Evolutionary conservation across 2,113 vertebrate species (phyloP).

Genomic region (Centropus unirufus): DNA sequence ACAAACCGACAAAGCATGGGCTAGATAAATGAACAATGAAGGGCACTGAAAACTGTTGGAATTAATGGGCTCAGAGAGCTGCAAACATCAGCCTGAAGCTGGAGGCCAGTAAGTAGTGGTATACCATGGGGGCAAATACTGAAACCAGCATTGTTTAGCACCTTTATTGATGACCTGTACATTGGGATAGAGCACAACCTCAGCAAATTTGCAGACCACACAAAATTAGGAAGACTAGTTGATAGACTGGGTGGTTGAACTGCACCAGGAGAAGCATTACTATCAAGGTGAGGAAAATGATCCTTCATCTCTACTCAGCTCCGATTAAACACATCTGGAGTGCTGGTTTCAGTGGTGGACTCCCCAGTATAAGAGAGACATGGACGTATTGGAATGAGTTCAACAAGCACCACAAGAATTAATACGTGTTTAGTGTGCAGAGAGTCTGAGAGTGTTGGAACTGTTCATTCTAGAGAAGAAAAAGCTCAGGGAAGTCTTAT

Average conservation of each 20-base stretch:
- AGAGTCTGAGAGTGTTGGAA: not conserved
- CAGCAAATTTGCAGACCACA: not conserved
- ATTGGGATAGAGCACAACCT: not conserved
- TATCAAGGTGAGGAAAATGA: not conserved
- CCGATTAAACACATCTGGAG: not conserved
- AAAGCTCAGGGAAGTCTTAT: not conserved
- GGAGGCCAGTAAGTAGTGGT: not conserved
- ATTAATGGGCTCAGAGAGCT: not conserved
- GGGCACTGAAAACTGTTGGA: not conserved
- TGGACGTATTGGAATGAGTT: not conserved
- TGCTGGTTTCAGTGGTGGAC: not conserved
- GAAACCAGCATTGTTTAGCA: not conserved
- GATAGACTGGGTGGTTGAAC: not conserved
- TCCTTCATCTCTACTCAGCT: not conserved
- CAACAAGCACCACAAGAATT: not conserved
- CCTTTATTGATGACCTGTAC: not conserved
- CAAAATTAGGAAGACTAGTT: not conserved
- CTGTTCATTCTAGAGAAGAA: not conserved
- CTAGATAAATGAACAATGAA: constrained; percentile 14
- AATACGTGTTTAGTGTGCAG: not conserved
- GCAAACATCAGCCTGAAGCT: not conserved
- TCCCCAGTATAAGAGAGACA: not conserved
- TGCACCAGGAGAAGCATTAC: not conserved
- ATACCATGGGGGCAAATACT: not conserved
- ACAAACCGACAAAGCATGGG: not conserved